Evolutionary conservation across 2,888 invertebrate genomes (phyloP), one percentile per base, ranked within the genome.

Genomic region (Papilio demoleus): DNA sequence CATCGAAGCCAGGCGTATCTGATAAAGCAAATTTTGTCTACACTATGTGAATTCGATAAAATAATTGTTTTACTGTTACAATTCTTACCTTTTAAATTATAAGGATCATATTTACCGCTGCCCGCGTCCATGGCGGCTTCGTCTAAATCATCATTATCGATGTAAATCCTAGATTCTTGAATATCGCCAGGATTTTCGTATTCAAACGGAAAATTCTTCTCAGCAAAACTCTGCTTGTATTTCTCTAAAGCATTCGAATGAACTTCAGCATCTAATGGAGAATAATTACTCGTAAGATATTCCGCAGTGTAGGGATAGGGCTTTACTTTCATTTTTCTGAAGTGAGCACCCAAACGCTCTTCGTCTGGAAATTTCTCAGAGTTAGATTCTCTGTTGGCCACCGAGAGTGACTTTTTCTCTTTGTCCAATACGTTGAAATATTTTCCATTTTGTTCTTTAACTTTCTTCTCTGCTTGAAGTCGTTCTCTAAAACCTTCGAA

Each of bases 151-250:
- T 92, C 93, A 78, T 94, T 94, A 69, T 93, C 94, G 61, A 88
- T 88, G 76, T 94, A 94, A 74, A 94, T 93, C 66, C 94, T 88
- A 17, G 90, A 92, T 79, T 95, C 94, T 8, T 93, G 90, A 50
- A 93, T 77, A 19, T 91, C 91, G n/a, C 80, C 83, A 1, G 88
- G 88, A 71, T 88, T 88, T 77, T 90, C 92, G 73, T 92, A 92
- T 77, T 92, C 92, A 71, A 92, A 92, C 1, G 92, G 92, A 70
- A 92, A 92, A 71, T 88, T 87, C 80, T 92, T 92, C 65, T 86
- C 88, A 11, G 84, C 86, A 71, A 92, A 91, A 73, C 90, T 92
- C 72, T 90, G 89, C 72, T 86, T 91, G 71, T 92, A 92, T 73
- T 92, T 91, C 72, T 92, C 89, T 74, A 84, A 76, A 14, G 92